Evolutionary conservation across 1,140 invertebrate genomes (phyloP).

Genomic region (Eriocheir sinensis): DNA sequence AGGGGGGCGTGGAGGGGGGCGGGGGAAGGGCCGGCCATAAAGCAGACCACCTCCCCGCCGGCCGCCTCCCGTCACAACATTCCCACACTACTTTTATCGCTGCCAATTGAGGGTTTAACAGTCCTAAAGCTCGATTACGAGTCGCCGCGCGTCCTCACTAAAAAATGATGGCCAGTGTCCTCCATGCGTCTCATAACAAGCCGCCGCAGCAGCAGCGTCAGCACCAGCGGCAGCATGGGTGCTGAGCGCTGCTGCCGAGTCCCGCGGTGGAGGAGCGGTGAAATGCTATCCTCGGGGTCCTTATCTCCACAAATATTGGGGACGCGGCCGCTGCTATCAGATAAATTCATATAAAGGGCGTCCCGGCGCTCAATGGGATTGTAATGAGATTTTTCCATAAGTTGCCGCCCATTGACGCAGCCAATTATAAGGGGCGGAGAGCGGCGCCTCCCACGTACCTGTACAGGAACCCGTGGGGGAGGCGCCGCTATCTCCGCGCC

Average conservation of each 20-base stretch:
- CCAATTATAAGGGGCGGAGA: conserved; percentile 47
- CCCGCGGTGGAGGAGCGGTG: not conserved
- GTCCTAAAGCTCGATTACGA: not conserved
- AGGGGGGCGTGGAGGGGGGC: not conserved
- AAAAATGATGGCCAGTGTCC: not conserved
- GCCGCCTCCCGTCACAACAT: conserved; percentile 26
- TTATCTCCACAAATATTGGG: conserved; percentile 26
- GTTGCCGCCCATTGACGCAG: conserved; percentile 32
- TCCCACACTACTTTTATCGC: conserved; percentile 33
- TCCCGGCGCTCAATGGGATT: not conserved
- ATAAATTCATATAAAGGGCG: conserved; percentile 54
- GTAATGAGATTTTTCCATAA: conserved; percentile 65
- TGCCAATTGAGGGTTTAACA: conserved; percentile 39
- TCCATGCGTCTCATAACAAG: not conserved
- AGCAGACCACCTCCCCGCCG: conserved; percentile 4
- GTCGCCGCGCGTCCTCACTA: not conserved
- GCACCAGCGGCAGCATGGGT: not conserved
- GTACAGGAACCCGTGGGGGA: not conserved
- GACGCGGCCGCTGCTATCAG: conserved; percentile 17
- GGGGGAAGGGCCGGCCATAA: not conserved
- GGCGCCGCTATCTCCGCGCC: conserved; percentile 1
- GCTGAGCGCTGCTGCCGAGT: not conserved
- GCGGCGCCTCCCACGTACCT: conserved; percentile 8
- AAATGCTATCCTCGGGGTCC: conserved; percentile 26
- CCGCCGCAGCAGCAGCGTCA: not conserved